Percentiles rank a stretch among this genome's conserved stretches.
These are phyloP conservation scores for Onychomys leucogaster DNA, from an alignment of 2,797 vertebrate species.

Conservation along the genomic window DNA sequence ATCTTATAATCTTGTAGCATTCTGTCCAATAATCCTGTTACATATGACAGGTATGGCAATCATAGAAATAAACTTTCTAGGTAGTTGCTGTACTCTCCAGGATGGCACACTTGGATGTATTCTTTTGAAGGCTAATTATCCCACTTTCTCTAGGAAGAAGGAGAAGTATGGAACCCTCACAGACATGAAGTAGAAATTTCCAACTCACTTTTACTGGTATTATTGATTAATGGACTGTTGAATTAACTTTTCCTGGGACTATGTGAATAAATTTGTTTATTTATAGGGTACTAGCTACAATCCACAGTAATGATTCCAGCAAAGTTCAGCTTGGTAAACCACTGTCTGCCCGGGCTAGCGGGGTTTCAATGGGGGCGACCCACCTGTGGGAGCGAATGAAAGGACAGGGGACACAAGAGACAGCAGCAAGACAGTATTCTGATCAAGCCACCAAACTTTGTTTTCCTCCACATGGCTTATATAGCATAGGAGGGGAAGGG, in stretches of 20 bases:
- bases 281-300: not conserved
- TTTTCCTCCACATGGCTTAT: too few relatives aligned
- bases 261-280: not conserved
- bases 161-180: not conserved
- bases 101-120: not conserved
- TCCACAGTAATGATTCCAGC: not conserved
- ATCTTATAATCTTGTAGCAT: not conserved
- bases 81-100: not conserved
- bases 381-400: too few relatives aligned
- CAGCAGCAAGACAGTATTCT: too few relatives aligned
- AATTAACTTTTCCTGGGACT: not conserved
- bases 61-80: not conserved
- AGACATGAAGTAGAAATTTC: not conserved
- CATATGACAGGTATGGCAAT: not conserved
- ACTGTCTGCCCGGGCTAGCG: too few relatives aligned
- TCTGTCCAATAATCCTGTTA: not conserved
- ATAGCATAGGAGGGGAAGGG: too few relatives aligned
- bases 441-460: too few relatives aligned
- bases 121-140: not conserved
- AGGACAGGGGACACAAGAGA: too few relatives aligned
- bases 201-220: not conserved
- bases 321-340: not conserved
- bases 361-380: too few relatives aligned
- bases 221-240: not conserved
- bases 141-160: not conserved